Evolutionary conservation across 2,888 invertebrate species (phyloP), one percentile per base, ranked within the genome.

Genomic region (Cactoblastis cactorum): DNA sequence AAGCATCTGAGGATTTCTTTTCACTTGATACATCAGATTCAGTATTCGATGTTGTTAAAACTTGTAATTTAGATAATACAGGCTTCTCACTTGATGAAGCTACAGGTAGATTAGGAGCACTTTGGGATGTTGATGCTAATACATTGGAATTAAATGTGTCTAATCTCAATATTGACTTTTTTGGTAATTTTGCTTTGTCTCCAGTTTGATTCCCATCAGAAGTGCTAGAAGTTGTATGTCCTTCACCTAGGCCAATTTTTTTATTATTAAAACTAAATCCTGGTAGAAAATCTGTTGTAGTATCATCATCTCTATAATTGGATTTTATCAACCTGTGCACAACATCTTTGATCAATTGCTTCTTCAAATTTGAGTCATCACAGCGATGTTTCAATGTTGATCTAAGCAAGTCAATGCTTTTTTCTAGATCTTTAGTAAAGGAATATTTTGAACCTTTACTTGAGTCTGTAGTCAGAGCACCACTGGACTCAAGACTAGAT

Each of bases 281-380:
- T 56, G 90, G 90, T 3, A 90, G 66, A 66, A 90, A 90, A 41
- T 90, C 90, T 39, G 83, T 86, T 2, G 79, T 77, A 54, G 77
- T 85, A 34, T 86, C 89, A 56, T 93, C 93, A 66, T 91, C 92
- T 41, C 88, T 87, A 65, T 92, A 93, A 57, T 90, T 91, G 0
- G 91, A 85, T 41, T 90, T 90, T 0, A 93, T 74, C 11, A 94
- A 80, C 68, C 92, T 91, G 55, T 91, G 87, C 0, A 94, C 91
- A 48, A 94, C 90, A 67, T 92, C 92, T 64, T 92, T 92, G 12
- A 94, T 90, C 41, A 94, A 86, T 62, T 91, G 86, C 58, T 92
- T 92, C 72, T 93, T 94, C 3, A 92, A 82, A 32, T 87, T 77
- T 12, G 89, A 74, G 71, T 93, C 91, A 57, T 92, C 90, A 59